Conservation (phyloP, 2,888 invertebrate species). For the Nomada fucata region DNA sequence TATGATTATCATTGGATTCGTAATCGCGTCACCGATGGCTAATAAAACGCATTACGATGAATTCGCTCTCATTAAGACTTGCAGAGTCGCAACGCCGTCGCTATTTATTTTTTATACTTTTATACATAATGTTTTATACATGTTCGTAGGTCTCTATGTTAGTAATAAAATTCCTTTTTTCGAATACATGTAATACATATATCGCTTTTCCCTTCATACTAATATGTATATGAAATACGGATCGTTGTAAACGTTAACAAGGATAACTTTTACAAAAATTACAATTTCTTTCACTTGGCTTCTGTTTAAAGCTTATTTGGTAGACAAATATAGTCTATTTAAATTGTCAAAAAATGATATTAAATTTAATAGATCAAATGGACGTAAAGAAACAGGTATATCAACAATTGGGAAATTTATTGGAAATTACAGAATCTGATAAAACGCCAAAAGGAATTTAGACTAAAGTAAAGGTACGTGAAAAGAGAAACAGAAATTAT, state of each 20-base stretch:
- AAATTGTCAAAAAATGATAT: no score
- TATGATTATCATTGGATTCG: slow-evolving; percentile 48
- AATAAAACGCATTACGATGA: slow-evolving; percentile 39
- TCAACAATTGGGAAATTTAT: background rate
- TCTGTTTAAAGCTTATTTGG: background rate
- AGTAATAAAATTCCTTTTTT: slow-evolving; percentile 76
- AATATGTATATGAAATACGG: no score
- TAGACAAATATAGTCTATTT: background rate
- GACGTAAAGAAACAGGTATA: background rate
- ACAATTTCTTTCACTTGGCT: background rate
- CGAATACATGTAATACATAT: slow-evolving; percentile 1
- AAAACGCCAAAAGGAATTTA: background rate
- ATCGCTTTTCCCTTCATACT: background rate
- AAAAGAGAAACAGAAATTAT: background rate
- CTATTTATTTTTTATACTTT: slow-evolving; percentile 82
- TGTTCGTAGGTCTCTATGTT: slow-evolving; percentile 66
- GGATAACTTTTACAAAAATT: slow-evolving; percentile 1
- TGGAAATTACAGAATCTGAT: background rate
- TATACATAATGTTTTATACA: slow-evolving; percentile 75
- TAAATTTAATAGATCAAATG: background rate
- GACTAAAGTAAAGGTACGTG: background rate
- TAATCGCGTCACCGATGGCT: slow-evolving; percentile 24
- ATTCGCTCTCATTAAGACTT: slow-evolving; percentile 62
- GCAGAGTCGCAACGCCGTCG: slow-evolving; percentile 64
- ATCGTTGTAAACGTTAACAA: background rate